Evolutionary conservation across 1,140 invertebrate genomes (phyloP), one percentile per base, ranked within the genome.

Genomic region (Macrobrachium rosenbergii): DNA sequence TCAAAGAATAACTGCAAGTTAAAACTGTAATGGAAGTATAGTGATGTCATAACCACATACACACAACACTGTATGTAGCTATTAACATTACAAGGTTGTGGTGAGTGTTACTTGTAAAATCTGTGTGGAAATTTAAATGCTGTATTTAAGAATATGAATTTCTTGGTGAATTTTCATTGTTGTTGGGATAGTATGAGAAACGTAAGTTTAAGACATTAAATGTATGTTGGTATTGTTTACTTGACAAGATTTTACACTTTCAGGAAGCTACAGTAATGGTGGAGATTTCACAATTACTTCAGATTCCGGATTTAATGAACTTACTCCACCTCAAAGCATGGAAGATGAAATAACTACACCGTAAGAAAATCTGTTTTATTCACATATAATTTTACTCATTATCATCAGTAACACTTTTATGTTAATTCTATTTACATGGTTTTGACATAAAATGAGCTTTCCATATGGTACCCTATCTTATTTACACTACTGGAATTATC

Each of bases 301-400:
- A 62, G 88, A 89, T 63, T 89, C 88, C 21, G 88, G 88, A 28
- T 89, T 89, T 80, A 89, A 89, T 73, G 88, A 89, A 69, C 88
- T 89, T 21, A 89, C 88, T 43, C 88, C 88, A 19, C 88, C 88
- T 16, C 88, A 87, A 28, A 82, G 84, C 28, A 28, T 83, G 23
- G 88, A 89, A 58, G 88, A 89, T 58, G 88, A 89, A 59, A 87
- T 83, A 21, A 60, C 88, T 45, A 77, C 80, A 72, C 83, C 85
- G 88, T 79, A 83, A 87, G 76, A 69, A 17, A 28, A 21, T 43
- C 8, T 14, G 10, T 37, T 37, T 37, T 37, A 37, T n/a, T 52
- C 5, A 21, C 21, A 12, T 14, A 0, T 67, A 7, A n/a, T 19
- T 67, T 37, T 3, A 37, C 45, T 17, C n/a, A 60, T 60, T 76